Percentiles rank a stretch among this genome's conserved stretches.
These are phyloP conservation scores for Forbesichthys agassizii DNA, from an alignment of 2,113 vertebrate genomes.

Conservation along the genomic window DNA sequence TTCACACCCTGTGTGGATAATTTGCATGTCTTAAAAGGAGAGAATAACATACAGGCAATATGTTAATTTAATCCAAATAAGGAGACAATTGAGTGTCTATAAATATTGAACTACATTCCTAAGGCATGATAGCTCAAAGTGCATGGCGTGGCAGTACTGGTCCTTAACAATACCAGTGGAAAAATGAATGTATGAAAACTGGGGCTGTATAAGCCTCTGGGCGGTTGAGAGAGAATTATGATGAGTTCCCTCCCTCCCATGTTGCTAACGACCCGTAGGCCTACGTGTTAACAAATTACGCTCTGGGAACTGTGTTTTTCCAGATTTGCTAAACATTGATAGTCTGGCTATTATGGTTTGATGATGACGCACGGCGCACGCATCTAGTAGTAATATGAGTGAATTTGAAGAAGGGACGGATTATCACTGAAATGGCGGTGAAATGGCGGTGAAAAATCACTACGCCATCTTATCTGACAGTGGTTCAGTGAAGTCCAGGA, in stretches of 20 bases:
- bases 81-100: background rate
- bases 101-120: background rate
- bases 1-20: background rate
- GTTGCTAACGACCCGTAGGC: too few species aligned
- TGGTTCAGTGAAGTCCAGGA: constrained; percentile 44
- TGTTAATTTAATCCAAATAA: background rate
- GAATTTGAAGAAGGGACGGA: constrained; percentile 24
- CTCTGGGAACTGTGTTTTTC: background rate
- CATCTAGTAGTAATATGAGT: constrained; percentile 17
- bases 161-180: background rate
- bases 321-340: constrained; percentile 10
- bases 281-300: too few species aligned
- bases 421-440: constrained; percentile 15
- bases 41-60: background rate
- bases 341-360: constrained; percentile 21
- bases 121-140: too few species aligned
- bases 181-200: too few species aligned
- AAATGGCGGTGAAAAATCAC: constrained; percentile 12
- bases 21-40: too few species aligned
- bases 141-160: constrained; percentile 13
- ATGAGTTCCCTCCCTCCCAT: background rate
- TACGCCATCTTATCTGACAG: constrained; percentile 45
- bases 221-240: too few species aligned
- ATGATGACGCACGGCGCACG: constrained; percentile 30
- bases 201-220: too few species aligned